Evolutionary conservation across 1,140 invertebrate genomes (phyloP).

Genomic region (Pachyrhynchus sulphureomaculatus): DNA sequence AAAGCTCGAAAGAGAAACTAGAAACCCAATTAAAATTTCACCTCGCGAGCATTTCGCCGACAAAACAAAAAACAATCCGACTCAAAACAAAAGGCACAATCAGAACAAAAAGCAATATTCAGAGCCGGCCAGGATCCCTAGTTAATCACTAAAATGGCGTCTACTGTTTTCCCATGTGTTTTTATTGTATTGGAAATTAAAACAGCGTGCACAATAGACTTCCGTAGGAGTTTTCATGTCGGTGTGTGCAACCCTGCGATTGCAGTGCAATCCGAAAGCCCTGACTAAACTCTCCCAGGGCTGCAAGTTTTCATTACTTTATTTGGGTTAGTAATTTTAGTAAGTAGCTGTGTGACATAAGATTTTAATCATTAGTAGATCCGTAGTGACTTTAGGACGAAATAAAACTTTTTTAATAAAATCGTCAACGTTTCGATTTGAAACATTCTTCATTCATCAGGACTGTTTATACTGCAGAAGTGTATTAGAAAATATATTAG

Average conservation of each 20-base stretch:
- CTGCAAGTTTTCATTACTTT: too few species aligned
- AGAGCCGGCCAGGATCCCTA: slow-evolving; percentile 49
- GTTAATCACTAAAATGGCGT: slow-evolving; percentile 55
- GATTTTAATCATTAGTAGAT: too few species aligned
- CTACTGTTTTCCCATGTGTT: slow-evolving; percentile 55
- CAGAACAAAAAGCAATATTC: slow-evolving; percentile 51
- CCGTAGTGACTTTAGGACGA: too few species aligned
- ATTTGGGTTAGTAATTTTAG: too few species aligned
- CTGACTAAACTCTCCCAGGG: too few species aligned
- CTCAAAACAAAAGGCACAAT: slow-evolving; percentile 49
- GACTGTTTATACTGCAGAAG: too few species aligned
- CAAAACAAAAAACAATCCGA: slow-evolving; percentile 49
- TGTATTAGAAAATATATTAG: too few species aligned
- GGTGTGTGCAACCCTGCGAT: slow-evolving; percentile 2
- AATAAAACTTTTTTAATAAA: too few species aligned
- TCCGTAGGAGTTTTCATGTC: slow-evolving; percentile 34
- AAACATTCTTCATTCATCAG: too few species aligned
- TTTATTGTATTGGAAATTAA: slow-evolving; percentile 55
- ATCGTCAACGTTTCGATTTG: too few species aligned
- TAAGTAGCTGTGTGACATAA: too few species aligned
- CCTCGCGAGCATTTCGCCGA: slow-evolving; percentile 39
- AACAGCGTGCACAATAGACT: slow-evolving; percentile 50
- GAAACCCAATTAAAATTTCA: slow-evolving; percentile 51
- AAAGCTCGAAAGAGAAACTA: slow-evolving; percentile 25
- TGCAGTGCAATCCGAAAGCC: too few species aligned